Evolutionary conservation across 1,140 invertebrate genomes (phyloP).

Genomic region (Charaxes varanes): DNA sequence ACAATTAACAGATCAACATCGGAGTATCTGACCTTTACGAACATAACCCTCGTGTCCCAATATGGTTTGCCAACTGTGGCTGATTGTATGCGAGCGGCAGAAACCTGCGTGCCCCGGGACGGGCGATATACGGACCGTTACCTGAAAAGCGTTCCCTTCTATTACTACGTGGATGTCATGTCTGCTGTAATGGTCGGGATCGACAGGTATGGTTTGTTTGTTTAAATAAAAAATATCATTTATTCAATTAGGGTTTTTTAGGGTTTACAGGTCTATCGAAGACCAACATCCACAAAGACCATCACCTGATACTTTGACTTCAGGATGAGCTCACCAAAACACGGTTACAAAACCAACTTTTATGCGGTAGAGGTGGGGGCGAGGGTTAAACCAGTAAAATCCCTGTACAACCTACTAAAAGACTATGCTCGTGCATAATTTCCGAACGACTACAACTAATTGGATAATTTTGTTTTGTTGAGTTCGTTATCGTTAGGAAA

Average conservation of each 20-base stretch:
- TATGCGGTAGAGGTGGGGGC: no score
- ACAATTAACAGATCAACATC: constrained; percentile 51
- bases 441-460: no score
- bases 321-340: neutral
- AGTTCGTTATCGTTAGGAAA: neutral
- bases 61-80: constrained; percentile 77
- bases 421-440: no score
- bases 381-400: no score
- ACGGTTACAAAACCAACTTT: no score
- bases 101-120: constrained; percentile 67
- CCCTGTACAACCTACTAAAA: no score
- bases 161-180: constrained; percentile 74
- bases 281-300: no score
- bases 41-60: constrained; percentile 78
- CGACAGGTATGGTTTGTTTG: constrained; percentile 75
- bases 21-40: constrained; percentile 70
- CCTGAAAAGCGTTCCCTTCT: constrained; percentile 64
- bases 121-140: constrained; percentile 72
- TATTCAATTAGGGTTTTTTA: no score
- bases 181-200: constrained; percentile 72
- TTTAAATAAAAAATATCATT: no score
- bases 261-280: no score
- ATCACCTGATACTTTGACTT: neutral
- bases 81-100: constrained; percentile 45
- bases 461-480: neutral